These are phyloP conservation scores for Athalia circularis DNA, from an alignment of 2,888 invertebrate species.

Conservation along the genomic window DNA sequence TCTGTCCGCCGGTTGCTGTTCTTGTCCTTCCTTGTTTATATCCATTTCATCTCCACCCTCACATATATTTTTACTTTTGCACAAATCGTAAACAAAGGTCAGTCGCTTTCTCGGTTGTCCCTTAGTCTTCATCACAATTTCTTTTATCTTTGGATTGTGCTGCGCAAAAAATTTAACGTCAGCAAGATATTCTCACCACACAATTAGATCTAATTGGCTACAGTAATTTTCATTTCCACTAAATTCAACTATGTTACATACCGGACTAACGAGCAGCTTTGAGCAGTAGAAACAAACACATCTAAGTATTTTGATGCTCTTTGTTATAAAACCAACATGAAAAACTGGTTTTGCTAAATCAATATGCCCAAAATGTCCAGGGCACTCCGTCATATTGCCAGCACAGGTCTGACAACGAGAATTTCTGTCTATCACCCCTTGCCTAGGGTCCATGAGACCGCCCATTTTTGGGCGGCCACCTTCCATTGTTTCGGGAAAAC, in stretches of 20 bases:
- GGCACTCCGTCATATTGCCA: conserved; percentile 98
- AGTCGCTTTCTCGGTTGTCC: conserved; percentile 96
- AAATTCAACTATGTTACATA: conserved; percentile 76
- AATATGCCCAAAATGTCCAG: conserved; percentile 99
- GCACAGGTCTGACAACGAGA: conserved; percentile 97
- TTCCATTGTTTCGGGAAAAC: conserved; percentile 98
- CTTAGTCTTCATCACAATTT: conserved; percentile 96
- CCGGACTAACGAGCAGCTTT: conserved; percentile 94
- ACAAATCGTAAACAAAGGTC: conserved; percentile 97
- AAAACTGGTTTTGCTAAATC: conserved; percentile 99
- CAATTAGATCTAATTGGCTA: neutral
- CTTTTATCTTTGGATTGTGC: conserved; percentile 94
- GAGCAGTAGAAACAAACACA: conserved; percentile 99
- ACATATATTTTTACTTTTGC: conserved; percentile 98
- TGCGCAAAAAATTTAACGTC: conserved; percentile 72
- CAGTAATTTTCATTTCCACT: conserved; percentile 5
- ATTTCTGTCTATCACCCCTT: conserved; percentile 96
- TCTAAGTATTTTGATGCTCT: conserved; percentile 97
- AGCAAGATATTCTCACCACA: conserved; percentile 14
- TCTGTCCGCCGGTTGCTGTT: conserved; percentile 75
- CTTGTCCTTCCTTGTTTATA: conserved; percentile 86
- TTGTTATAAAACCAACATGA: conserved; percentile 98
- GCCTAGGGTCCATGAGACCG: conserved; percentile 99
- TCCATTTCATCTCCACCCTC: conserved; percentile 99
- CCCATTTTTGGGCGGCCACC: conserved; percentile 98